A percentile compares a stretch with the other conserved stretches of the same genome.
Evolutionary conservation across 2,797 vertebrate genomes (phyloP).

Genomic region (Thunnus albacares): DNA sequence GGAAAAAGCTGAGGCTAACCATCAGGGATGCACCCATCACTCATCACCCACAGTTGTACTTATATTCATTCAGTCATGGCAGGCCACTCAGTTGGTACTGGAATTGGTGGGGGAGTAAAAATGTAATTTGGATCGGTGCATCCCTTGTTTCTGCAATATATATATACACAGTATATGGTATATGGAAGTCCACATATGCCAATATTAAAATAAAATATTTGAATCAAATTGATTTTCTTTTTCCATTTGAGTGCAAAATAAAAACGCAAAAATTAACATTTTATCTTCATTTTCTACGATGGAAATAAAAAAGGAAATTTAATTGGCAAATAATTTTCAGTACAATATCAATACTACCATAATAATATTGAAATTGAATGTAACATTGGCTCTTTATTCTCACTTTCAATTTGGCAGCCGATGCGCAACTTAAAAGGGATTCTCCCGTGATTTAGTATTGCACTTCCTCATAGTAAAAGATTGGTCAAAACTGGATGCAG

Average conservation of each 20-base stretch:
- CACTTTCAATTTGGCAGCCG: too few relatives aligned
- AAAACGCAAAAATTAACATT: background rate
- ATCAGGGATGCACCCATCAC: background rate
- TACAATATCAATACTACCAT: too few relatives aligned
- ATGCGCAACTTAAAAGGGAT: too few relatives aligned
- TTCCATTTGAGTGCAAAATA: background rate
- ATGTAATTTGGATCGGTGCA: background rate
- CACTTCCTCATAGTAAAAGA: too few relatives aligned
- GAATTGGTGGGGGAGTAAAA: background rate
- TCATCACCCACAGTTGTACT: background rate
- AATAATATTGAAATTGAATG: too few relatives aligned
- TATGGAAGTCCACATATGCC: background rate
- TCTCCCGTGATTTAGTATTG: too few relatives aligned
- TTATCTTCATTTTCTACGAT: background rate
- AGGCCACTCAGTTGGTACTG: background rate
- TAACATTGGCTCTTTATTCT: too few relatives aligned
- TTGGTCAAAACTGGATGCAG: too few relatives aligned
- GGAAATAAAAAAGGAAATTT: too few relatives aligned
- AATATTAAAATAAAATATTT: background rate
- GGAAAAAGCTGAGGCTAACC: slow-evolving; percentile 21
- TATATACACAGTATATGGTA: too few relatives aligned
- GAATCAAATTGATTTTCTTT: background rate
- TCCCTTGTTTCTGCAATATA: background rate
- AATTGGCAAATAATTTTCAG: too few relatives aligned
- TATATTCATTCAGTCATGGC: background rate